Evolutionary conservation across 1,140 invertebrate genomes (phyloP), one percentile per base, ranked within the genome.

Genomic region (Pachypsylla venusta): DNA sequence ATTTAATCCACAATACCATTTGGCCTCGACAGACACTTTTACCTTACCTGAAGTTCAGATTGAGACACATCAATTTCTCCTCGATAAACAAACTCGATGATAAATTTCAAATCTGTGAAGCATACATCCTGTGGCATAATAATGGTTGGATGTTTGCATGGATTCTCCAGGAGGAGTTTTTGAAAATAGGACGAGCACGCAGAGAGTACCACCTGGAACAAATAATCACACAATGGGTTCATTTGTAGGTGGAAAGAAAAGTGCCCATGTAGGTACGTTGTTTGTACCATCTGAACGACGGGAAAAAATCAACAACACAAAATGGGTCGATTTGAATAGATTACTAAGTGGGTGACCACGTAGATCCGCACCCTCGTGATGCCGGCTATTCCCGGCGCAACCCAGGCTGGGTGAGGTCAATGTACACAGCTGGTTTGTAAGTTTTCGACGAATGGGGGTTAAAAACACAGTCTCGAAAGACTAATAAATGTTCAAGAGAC

Each of bases 81-180:
- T 66, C 80, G 78, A 72, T 88, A 88, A 63, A 88, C 86, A 71
- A 88, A 88, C 65, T 87, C 84, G 60, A 88, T 82, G 61, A 87
- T 84, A 65, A 85, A 84, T 71, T 86, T 85, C 22, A 88, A 72
- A 68, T 88, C 85, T 65, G 78, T 80, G 70, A 83, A 87, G 64
- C 82, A 81, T 20, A 88, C 81, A 68, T 89, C 85, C 67, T 82
- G 81, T 4, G 86, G 81, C 76, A 87, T 80, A 64, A 88, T 85
- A 61, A 81, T 83, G 26, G 83, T 83, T 26, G 83, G 83, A 68
- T 84, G 82, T 68, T 83, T 82, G 69, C 82, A 84, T 2, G 82
- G 82, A 69, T 84, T 84, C 59, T 83, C 81, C 25, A 81, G 68
- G 53, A 85, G 71, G 14, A 85, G 72, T 67, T 81, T 82, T 67